Base-by-base conservation (phyloP, 2,888 invertebrate species). In the Orthosia gothica region DNA sequence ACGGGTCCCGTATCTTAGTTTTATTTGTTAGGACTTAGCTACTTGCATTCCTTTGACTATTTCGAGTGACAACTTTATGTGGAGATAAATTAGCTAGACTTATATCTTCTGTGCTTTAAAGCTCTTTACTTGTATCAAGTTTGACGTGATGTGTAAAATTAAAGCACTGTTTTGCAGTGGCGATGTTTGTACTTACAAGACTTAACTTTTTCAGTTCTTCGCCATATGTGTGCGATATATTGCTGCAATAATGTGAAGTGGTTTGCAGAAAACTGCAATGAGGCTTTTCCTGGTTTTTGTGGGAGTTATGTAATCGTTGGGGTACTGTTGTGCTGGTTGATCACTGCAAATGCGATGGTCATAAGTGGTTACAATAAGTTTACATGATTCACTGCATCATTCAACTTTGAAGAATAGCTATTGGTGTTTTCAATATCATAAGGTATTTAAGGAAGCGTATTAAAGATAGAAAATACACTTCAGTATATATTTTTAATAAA, bases 41-140 rank as follows among this genome's bases (percentile, higher is more conserved):
- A 82, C 32, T 69, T 66, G 18, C 85, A 82, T 82, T 76, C 82
- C 76, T 76, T 57, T 84, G 70, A 75, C 85, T 81, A 81, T 84
- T 81, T 58, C 40, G 40, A n/a, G 68, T 13, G 72, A 81, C 82
- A 65, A 63, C 49, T 76, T 72, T 67, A 72, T 72, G 54, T 54
- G 18, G 32, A 32, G 40, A 71, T 75, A 67, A 59, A 75, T 74
- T 62, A 70, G 49, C 50, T 15, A 59, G 68, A 67, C 12, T 50
- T 50, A 52, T 58, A 16, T n/a, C 49, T 72, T 79, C 26, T 61
- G 49, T 5, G 32, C 4, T 3, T 20, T 58, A 54, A 32, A 9
- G n/a, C n/a, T 20, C 40, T 70, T 70, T 45, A 58, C 47, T 59
- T 79, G 7, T 49, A 64, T 23, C 7, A 54, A 2, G 54, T 54